Evolutionary conservation across 2,888 invertebrate species (phyloP).

Genomic region (Prosopocoilus inquinatus): DNA sequence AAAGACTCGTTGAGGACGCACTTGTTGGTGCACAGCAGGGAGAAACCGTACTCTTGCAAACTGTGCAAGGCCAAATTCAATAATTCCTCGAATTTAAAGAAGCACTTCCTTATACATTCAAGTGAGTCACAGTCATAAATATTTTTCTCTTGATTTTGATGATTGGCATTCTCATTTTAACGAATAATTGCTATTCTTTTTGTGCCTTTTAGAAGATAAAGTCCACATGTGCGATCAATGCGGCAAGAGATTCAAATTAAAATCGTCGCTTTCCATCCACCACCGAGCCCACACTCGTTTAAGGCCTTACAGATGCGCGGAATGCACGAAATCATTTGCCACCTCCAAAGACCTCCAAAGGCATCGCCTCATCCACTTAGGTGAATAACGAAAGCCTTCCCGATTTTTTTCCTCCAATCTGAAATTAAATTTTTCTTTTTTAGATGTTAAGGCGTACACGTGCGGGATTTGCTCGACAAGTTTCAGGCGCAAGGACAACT

Average conservation of each 20-base stretch:
- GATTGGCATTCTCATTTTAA: no score
- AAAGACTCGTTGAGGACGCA: constrained; percentile 61
- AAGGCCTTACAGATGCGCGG: constrained; percentile 60
- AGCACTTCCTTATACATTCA: constrained; percentile 63
- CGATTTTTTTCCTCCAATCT: constrained; percentile 2
- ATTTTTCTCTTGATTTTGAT: no score
- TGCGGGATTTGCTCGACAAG: constrained; percentile 70
- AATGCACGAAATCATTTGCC: constrained; percentile 66
- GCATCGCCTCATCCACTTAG: constrained; percentile 67
- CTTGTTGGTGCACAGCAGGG: constrained; percentile 60
- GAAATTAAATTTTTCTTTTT: constrained; percentile 30
- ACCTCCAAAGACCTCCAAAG: constrained; percentile 67
- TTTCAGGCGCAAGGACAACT: constrained; percentile 75
- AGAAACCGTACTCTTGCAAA: constrained; percentile 61
- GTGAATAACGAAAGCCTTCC: constrained; percentile 47
- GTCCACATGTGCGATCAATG: constrained; percentile 60
- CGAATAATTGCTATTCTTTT: neutral
- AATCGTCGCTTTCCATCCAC: constrained; percentile 60
- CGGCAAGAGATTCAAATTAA: constrained; percentile 60
- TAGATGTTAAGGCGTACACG: constrained; percentile 67
- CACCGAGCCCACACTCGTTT: constrained; percentile 54
- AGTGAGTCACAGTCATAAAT: no score
- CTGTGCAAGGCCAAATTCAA: constrained; percentile 60
- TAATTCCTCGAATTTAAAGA: constrained; percentile 66
- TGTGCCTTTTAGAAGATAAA: constrained; percentile 52